Evolutionary conservation across 2,113 vertebrate genomes (phyloP).

Genomic region (Serinus canaria): DNA sequence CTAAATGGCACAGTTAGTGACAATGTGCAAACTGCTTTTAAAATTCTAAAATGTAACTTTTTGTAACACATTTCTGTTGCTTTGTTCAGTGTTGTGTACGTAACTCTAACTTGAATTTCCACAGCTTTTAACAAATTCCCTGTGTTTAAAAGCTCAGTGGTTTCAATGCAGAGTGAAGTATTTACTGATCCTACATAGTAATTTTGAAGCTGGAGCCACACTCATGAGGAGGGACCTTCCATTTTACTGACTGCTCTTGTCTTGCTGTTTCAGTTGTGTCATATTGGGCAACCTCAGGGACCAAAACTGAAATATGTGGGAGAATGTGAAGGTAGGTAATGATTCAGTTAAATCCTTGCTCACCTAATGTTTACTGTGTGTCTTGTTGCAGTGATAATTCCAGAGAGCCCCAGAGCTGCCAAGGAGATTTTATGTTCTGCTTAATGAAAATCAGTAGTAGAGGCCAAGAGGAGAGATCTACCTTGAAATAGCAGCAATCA

Average conservation of each 20-base stretch:
- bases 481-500: neutral
- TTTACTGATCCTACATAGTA: neutral
- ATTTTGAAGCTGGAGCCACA: neutral
- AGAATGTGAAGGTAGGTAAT: neutral
- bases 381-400: neutral
- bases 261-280: neutral
- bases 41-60: neutral
- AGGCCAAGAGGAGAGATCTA: neutral
- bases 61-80: neutral
- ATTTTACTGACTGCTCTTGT: neutral
- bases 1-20: neutral
- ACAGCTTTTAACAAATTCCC: neutral
- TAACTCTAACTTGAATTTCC: neutral
- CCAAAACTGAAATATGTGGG: neutral
- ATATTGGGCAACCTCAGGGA: accelerated
- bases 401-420: neutral
- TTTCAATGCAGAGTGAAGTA: neutral
- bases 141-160: neutral
- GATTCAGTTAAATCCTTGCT: neutral
- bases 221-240: neutral
- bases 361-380: neutral
- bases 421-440: neutral
- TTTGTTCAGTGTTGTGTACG: neutral
- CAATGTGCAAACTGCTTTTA: neutral
- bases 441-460: neutral